Base-by-base conservation (phyloP, 1,140 invertebrate species). In the Branchinecta lindahli region DNA sequence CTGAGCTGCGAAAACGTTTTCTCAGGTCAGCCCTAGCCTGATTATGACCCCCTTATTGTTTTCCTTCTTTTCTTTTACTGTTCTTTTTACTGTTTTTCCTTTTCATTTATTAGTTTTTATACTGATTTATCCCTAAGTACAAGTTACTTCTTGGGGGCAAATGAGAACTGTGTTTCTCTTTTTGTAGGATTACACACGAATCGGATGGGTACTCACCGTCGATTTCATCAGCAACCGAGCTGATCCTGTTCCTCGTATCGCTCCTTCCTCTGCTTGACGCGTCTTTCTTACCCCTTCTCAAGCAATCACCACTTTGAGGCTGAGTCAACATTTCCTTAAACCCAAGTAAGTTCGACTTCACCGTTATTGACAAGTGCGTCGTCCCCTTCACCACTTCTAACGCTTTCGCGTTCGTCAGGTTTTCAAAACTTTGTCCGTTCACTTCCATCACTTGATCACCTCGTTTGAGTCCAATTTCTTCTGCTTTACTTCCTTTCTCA, bases 401-500 rank as follows among this genome's bases (percentile, higher is more conserved):
- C 6, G 96, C 95, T 76, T 88, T 86, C 20, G 88, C 85, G 77
- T 94, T 89, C 74, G 86, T 90, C 47, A 98, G 89, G 78, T 94
- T 90, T 76, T 92, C 87, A 79, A 98, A 96, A 74, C 88, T 95
- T 76, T 96, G 91, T 20, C 95, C 93, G 79, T 99, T 99, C 0
- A 98, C 94, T 82, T 98, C 93, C 69, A 98, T 82, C 72, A 96
- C 91, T 81, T 99, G 95, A 83, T 99, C 96, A 3, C 96, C 96
- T 68, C 93, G 83, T 80, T 96, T 96, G 18, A 99, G 80, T 0
- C 96, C 96, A n/a, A 94, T 90, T 76, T 96, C 91, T 79, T 95
- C 91, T 9, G 94, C 93, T 80, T 95, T 95, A 4, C 93, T 94
- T 70, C 86, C 86, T 73, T 89, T 88, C 75, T 96, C 93, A 20